A percentile compares a stretch with the other conserved stretches of the same genome.
Conservation (phyloP, 2,113 vertebrate genomes). For the Eira barbara region DNA sequence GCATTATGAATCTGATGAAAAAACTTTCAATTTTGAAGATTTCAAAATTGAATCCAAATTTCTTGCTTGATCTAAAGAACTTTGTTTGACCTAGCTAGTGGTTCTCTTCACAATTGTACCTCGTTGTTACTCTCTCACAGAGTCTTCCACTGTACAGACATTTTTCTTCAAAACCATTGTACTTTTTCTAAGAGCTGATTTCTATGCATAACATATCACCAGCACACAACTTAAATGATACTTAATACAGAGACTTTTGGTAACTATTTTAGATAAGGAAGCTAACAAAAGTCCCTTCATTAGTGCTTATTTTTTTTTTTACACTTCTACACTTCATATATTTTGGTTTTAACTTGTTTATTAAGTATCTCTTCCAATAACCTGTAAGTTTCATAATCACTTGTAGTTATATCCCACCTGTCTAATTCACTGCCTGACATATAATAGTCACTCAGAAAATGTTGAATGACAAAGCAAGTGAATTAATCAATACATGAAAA, state of each 20-base stretch:
- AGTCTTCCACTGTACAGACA: neutral
- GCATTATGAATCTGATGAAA: neutral
- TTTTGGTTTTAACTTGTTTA: neutral
- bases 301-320: neutral
- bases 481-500: neutral
- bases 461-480: neutral
- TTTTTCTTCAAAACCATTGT: neutral
- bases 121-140: neutral
- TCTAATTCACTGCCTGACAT: neutral
- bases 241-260: neutral
- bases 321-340: neutral
- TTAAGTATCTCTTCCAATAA: neutral
- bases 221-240: neutral
- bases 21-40: neutral
- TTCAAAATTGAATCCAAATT: neutral
- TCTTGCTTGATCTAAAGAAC: neutral
- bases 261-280: neutral
- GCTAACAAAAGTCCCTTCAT: neutral
- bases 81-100: neutral
- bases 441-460: neutral
- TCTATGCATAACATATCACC: neutral
- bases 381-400: neutral
- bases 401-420: neutral
- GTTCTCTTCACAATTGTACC: neutral
- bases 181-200: neutral